These are phyloP conservation scores for Pogonomyrmex barbatus DNA, from an alignment of 1,140 invertebrate genomes.

Conservation along the genomic window DNA sequence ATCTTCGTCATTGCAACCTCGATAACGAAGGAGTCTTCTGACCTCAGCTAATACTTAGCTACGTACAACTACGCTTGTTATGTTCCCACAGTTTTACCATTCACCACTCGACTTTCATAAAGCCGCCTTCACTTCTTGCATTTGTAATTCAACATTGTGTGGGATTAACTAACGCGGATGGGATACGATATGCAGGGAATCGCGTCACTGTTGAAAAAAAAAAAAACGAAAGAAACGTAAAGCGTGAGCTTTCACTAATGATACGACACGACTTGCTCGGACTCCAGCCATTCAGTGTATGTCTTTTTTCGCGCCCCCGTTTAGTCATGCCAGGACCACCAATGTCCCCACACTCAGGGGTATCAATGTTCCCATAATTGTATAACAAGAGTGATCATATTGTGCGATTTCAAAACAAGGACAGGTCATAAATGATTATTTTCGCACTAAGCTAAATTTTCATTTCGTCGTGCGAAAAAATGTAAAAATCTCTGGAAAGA, in stretches of 20 bases:
- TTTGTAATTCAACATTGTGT: slow-evolving; percentile 28
- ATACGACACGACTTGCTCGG: too few species aligned
- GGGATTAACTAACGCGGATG: too few species aligned
- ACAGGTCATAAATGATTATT: neutral
- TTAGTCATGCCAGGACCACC: too few species aligned
- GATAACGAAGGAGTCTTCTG: slow-evolving; percentile 50
- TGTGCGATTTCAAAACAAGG: neutral
- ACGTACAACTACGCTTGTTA: neutral
- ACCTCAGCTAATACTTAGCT: slow-evolving; percentile 50
- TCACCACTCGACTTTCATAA: slow-evolving; percentile 21
- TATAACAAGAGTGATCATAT: neutral
- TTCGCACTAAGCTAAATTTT: neutral
- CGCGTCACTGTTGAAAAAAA: too few species aligned
- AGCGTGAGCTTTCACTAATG: too few species aligned
- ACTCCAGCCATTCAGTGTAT: too few species aligned
- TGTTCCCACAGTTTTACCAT: slow-evolving; percentile 23
- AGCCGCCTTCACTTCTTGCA: neutral
- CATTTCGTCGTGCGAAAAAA: neutral
- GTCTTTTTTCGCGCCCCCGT: too few species aligned
- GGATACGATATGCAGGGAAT: too few species aligned
- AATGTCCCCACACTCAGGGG: too few species aligned
- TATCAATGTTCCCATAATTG: too few species aligned
- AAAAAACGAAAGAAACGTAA: too few species aligned
- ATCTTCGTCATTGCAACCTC: slow-evolving; percentile 56
- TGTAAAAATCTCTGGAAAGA: neutral